Percentiles rank a stretch among this genome's conserved stretches.
phyloP scores from a whole-genome alignment of 2,797 vertebrate species.

The Xerus rutilus region DNA sequence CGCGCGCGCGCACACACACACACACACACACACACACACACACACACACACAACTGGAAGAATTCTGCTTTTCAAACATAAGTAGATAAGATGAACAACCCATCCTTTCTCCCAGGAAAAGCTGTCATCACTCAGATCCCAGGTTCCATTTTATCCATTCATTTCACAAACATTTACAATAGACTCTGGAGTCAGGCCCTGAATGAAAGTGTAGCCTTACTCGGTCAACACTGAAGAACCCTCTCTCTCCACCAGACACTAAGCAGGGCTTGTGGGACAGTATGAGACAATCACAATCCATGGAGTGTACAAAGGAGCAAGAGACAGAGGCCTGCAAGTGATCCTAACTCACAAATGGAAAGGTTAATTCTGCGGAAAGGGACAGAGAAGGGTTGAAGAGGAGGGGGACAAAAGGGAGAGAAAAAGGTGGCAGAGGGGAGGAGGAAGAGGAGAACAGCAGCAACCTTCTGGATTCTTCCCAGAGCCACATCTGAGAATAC shows the following conservation, averaged over 20 bases:
- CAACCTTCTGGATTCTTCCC: not conserved
- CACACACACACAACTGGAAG: not conserved
- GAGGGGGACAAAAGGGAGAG: not conserved
- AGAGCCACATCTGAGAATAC: not conserved
- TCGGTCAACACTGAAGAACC: not conserved
- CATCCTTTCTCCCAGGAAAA: not conserved
- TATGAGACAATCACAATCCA: not conserved
- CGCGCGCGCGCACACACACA: too few species aligned
- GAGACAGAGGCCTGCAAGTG: not conserved
- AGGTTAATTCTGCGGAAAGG: not conserved
- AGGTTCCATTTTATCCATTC: not conserved
- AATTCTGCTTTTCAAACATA: not conserved
- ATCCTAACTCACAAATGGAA: not conserved
- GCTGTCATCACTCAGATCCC: not conserved
- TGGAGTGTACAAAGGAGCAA: rapidly evolving
- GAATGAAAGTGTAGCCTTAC: too few species aligned
- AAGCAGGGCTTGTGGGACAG: rapidly evolving
- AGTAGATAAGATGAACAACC: not conserved
- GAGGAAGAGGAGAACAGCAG: too few species aligned
- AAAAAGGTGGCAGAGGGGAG: too few species aligned
- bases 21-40: too few species aligned
- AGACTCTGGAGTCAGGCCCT: not conserved
- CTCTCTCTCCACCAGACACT: too few species aligned
- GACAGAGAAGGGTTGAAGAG: not conserved
- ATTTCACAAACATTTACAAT: not conserved